Evolutionary conservation across 2,113 vertebrate species (phyloP).

Genomic region (Gambusia holbrooki): DNA sequence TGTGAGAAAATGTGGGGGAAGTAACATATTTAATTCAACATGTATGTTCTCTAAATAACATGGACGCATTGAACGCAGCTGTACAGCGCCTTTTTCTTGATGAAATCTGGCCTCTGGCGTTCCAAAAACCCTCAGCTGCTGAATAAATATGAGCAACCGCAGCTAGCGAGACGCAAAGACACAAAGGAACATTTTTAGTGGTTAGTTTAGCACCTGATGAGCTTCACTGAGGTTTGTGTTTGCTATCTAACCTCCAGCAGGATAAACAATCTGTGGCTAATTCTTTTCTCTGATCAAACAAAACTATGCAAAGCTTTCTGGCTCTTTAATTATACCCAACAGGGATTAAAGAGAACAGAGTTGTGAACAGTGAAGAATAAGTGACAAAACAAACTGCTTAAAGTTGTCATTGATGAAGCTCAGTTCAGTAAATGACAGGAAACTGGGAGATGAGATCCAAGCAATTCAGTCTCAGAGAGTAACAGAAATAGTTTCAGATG

Average conservation of each 20-base stretch:
- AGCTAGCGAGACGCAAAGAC: constrained; percentile 8
- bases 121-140: not conserved
- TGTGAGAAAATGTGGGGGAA: not conserved
- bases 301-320: constrained; percentile 19
- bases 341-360: not conserved
- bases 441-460: not conserved
- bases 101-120: constrained; percentile 15
- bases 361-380: not conserved
- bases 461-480: not conserved
- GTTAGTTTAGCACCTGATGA: constrained; percentile 9
- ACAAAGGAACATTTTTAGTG: not conserved
- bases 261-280: constrained; percentile 17
- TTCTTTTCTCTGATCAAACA: constrained; percentile 39
- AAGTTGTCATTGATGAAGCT: not conserved
- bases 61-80: constrained; percentile 12
- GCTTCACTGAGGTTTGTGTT: constrained; percentile 12
- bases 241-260: constrained; percentile 16
- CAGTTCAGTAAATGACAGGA: not conserved
- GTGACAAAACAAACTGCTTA: not conserved
- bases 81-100: not conserved
- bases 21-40: constrained; percentile 27
- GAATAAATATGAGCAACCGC: constrained; percentile 11
- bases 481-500: not conserved
- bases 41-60: constrained; percentile 27
- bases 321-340: constrained; percentile 23